Evolutionary conservation across 2,113 vertebrate species (phyloP).

Genomic region (Nerophis ophidion): DNA sequence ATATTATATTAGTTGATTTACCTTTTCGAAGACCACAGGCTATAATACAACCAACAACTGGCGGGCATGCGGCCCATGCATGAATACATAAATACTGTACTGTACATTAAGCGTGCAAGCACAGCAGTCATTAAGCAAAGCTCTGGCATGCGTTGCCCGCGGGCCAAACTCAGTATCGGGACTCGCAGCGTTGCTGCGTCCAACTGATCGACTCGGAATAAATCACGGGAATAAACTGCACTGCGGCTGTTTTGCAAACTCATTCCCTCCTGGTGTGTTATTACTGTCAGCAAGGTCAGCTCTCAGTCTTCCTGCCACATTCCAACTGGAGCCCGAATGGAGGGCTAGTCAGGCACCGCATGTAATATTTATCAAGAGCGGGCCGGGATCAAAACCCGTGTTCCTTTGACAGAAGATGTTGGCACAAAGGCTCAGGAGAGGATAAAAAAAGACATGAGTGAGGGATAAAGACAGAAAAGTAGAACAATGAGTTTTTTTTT

Average conservation of each 20-base stretch:
- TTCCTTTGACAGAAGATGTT: not conserved
- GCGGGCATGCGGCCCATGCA: no score
- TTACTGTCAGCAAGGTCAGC: conserved; percentile 2
- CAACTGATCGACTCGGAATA: conserved; percentile 11
- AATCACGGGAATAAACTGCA: conserved; percentile 14
- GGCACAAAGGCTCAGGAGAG: not conserved
- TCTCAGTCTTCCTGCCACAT: conserved; percentile 6
- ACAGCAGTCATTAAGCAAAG: no score
- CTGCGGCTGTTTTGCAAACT: conserved; percentile 18
- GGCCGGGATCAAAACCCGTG: conserved; percentile 29
- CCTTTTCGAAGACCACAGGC: no score
- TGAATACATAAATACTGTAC: no score
- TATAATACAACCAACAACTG: no score
- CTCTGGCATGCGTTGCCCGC: not conserved
- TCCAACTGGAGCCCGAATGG: not conserved
- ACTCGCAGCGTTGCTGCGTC: conserved; percentile 4
- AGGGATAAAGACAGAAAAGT: conserved; percentile 17
- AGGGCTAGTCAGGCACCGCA: conserved; percentile 4
- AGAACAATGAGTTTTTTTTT: no score
- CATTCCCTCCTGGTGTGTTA: conserved; percentile 15
- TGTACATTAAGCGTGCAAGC: no score
- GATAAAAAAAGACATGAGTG: not conserved
- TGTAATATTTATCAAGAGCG: conserved; percentile 18
- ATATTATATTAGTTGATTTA: no score
- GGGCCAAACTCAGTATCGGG: conserved; percentile 1